Conservation (phyloP, 1,140 invertebrate genomes). For the Drosophila sechellia region DNA sequence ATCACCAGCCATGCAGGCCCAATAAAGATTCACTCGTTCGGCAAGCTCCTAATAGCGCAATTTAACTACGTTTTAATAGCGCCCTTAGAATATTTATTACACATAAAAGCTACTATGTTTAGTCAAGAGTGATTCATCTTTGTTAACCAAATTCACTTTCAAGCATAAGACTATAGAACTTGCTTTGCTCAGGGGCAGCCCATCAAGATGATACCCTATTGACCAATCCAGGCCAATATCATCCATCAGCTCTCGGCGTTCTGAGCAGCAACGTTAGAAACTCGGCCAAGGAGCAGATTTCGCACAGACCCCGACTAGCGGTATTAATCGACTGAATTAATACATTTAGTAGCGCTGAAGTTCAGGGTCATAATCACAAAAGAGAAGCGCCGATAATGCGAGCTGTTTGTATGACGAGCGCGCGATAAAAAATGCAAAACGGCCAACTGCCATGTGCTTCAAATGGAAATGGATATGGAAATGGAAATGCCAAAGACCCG, state of each 20-base stretch:
- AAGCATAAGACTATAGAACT: constrained; percentile 5
- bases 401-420: constrained; percentile 32
- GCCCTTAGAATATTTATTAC: constrained; percentile 19
- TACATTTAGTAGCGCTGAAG: constrained; percentile 53
- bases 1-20: not conserved
- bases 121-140: not conserved
- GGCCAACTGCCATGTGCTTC: constrained; percentile 4
- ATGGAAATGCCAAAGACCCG: constrained; percentile 61
- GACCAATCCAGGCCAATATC: constrained; percentile 49
- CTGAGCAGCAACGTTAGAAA: constrained; percentile 38
- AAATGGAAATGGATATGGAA: constrained; percentile 48
- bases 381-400: constrained; percentile 55
- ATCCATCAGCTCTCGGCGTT: constrained; percentile 32
- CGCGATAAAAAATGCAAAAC: constrained; percentile 65
- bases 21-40: constrained; percentile 6
- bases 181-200: constrained; percentile 1
- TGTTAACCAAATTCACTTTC: not conserved
- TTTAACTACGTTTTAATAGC: constrained; percentile 3
- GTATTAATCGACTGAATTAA: constrained; percentile 41
- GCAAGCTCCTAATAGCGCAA: not conserved
- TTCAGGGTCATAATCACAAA: constrained; percentile 68
- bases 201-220: not conserved
- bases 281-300: constrained; percentile 45
- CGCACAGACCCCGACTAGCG: constrained; percentile 43
- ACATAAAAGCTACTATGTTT: constrained; percentile 2